phyloP scores from a whole-genome alignment of 2,888 invertebrate genomes.

The Drosophila limbata region DNA sequence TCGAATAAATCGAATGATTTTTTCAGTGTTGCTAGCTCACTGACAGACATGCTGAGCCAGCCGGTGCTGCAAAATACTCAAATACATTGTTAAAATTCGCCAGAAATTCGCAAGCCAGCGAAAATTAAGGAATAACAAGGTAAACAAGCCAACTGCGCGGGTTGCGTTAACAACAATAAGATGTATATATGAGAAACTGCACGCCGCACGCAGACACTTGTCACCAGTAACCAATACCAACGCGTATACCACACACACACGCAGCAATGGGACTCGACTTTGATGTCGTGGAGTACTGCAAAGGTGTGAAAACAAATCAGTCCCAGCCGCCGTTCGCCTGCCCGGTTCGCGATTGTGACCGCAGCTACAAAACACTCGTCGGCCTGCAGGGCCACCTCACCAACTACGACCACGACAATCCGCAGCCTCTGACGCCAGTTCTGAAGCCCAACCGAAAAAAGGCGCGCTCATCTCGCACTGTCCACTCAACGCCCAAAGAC shows the following conservation, averaged over 20 bases:
- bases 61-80: constrained; percentile 61
- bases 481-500: constrained; percentile 86
- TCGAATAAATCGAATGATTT: constrained; percentile 54
- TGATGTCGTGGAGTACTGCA: constrained; percentile 94
- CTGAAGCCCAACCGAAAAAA: constrained; percentile 89
- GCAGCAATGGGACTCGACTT: constrained; percentile 91
- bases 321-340: constrained; percentile 92
- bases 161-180: constrained; percentile 64
- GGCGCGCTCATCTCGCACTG: constrained; percentile 86
- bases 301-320: constrained; percentile 90
- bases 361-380: constrained; percentile 93
- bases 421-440: constrained; percentile 88
- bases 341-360: constrained; percentile 93
- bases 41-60: constrained; percentile 47
- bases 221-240: constrained; percentile 53
- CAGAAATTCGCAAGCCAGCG: constrained; percentile 73
- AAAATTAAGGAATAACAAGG: constrained; percentile 64
- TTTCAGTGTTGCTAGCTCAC: constrained; percentile 45
- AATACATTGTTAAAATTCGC: constrained; percentile 73
- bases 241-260: constrained; percentile 25
- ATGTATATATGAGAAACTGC: constrained; percentile 60
- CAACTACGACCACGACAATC: constrained; percentile 93
- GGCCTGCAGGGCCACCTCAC: constrained; percentile 94
- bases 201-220: constrained; percentile 54
- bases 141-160: constrained; percentile 60